Conservation (phyloP, 1,140 invertebrate species). For the Maniola jurtina region DNA sequence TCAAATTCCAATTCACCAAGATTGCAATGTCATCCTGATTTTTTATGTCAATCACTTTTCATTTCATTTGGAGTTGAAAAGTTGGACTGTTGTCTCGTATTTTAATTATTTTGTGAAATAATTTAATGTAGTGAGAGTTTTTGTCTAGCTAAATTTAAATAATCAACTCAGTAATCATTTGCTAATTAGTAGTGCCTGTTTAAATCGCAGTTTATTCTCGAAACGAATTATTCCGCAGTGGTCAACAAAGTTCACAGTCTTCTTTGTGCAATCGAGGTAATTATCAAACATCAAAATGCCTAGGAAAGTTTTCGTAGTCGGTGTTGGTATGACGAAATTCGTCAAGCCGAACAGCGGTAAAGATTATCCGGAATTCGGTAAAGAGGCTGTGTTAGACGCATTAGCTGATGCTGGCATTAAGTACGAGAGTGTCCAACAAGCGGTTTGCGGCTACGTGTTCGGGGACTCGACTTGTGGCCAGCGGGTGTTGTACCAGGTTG, state of each 20-base stretch:
- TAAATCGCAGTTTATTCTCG: background rate
- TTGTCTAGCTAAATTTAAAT: background rate
- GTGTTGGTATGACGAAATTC: slow-evolving; percentile 97
- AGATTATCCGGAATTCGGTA: slow-evolving; percentile 97
- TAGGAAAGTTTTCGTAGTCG: slow-evolving; percentile 92
- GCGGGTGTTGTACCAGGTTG: slow-evolving; percentile 95
- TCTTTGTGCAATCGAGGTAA: slow-evolving; percentile 55
- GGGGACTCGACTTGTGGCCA: slow-evolving; percentile 98
- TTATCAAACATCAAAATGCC: slow-evolving; percentile 62
- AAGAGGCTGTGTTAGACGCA: slow-evolving; percentile 95
- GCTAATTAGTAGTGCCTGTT: slow-evolving; percentile 1
- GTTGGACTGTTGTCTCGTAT: slow-evolving; percentile 19
- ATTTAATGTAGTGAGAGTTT: background rate
- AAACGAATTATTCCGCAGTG: slow-evolving; percentile 25
- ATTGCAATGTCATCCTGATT: slow-evolving; percentile 20
- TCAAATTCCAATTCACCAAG: slow-evolving; percentile 28
- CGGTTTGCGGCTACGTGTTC: slow-evolving; percentile 96
- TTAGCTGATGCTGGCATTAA: slow-evolving; percentile 91
- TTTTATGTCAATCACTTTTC: slow-evolving; percentile 1
- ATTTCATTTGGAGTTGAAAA: slow-evolving; percentile 14
- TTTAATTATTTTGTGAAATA: slow-evolving; percentile 3
- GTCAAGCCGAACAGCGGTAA: slow-evolving; percentile 90
- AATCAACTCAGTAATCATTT: background rate
- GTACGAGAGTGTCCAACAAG: slow-evolving; percentile 91
- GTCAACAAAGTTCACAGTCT: slow-evolving; percentile 30